Conservation (phyloP, 1,140 invertebrate genomes). For the Leucophenga varia region DNA sequence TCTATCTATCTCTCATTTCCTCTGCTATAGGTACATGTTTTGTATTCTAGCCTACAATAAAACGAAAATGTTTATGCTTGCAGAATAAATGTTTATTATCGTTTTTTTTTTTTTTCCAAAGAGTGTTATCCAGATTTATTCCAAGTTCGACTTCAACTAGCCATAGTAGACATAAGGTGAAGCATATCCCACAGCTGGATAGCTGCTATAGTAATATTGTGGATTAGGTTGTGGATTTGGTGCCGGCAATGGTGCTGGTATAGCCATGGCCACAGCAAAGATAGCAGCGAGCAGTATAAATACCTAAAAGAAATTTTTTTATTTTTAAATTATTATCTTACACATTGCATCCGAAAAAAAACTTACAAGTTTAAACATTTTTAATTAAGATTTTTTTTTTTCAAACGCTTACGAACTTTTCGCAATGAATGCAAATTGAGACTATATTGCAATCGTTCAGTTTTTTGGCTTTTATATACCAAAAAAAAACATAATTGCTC, state of each 20-base stretch:
- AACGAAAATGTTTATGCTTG: too few species aligned
- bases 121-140: too few species aligned
- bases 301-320: conserved; percentile 23
- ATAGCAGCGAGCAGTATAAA: conserved; percentile 37
- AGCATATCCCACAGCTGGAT: conserved; percentile 34
- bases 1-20: too few species aligned
- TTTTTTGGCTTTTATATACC: conserved; percentile 27
- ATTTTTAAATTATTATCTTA: background rate
- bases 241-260: conserved; percentile 26
- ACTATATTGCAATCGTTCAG: conserved; percentile 25
- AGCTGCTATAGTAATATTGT: conserved; percentile 31
- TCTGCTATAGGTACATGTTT: background rate
- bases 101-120: too few species aligned
- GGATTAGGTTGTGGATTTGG: conserved; percentile 36
- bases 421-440: conserved; percentile 17
- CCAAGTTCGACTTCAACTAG: conserved; percentile 10
- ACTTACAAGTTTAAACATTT: conserved; percentile 46
- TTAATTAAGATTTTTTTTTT: conserved; percentile 9
- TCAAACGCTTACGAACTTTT: conserved; percentile 13
- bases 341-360: too few species aligned
- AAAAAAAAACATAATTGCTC: background rate
- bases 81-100: too few species aligned
- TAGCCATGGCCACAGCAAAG: conserved; percentile 32
- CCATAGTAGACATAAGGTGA: conserved; percentile 43
- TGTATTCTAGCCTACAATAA: too few species aligned